A percentile compares a stretch with the other conserved stretches of the same genome.
These are phyloP conservation scores for Apogon talboti DNA, from an alignment of 2,797 vertebrate genomes.

Conservation along the genomic window DNA sequence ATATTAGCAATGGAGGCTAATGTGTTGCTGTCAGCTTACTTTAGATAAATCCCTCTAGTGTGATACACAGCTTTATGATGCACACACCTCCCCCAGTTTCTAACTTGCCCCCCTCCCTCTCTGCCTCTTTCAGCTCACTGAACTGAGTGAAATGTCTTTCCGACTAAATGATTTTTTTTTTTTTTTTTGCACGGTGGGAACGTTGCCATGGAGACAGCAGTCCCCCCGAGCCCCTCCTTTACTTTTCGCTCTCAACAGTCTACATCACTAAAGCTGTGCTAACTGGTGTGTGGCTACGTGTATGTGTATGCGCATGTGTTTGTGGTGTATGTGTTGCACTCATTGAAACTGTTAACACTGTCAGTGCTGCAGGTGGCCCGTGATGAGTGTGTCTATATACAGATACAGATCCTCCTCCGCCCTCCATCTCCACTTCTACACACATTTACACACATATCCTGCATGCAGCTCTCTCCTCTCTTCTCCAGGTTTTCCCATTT, in stretches of 20 bases:
- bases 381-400: constrained; percentile 68
- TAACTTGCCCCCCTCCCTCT: constrained; percentile 51
- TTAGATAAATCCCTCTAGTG: constrained; percentile 55
- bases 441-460: constrained; percentile 38
- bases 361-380: constrained; percentile 66
- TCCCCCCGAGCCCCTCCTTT: constrained; percentile 30
- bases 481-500: constrained; percentile 62
- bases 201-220: constrained; percentile 85
- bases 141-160: constrained; percentile 86
- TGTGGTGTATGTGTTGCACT: constrained; percentile 20
- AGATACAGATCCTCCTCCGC: constrained; percentile 59
- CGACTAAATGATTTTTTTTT: constrained; percentile 81
- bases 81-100: constrained; percentile 52
- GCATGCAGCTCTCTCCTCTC: constrained; percentile 49
- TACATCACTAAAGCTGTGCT: constrained; percentile 62
- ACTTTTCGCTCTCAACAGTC: constrained; percentile 53
- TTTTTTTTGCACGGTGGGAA: constrained; percentile 79
- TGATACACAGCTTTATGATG: constrained; percentile 62
- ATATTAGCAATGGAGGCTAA: constrained; percentile 59
- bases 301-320: not conserved
- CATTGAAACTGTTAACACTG: constrained; percentile 55
- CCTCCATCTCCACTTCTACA: constrained; percentile 42
- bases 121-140: constrained; percentile 83
- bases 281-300: constrained; percentile 66
- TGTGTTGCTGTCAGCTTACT: constrained; percentile 56